Conservation (phyloP, 2,797 vertebrate species). For the Cirrhinus mrigala region DNA sequence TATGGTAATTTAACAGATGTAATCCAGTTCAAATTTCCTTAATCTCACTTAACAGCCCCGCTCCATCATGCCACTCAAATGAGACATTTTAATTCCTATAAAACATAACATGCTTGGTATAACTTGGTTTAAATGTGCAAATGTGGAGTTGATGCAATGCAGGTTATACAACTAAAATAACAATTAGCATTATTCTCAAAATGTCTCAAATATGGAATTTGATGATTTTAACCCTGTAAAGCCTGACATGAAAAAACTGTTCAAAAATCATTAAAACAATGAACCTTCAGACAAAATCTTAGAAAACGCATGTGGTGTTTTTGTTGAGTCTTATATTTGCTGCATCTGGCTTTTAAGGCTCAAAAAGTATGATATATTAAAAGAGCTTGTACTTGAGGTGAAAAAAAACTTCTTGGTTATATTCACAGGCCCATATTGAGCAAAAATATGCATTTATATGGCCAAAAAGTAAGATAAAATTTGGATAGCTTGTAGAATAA, state of each 20-base stretch:
- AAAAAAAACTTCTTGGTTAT: no score
- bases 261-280: no score
- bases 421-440: no score
- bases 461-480: no score
- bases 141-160: neutral
- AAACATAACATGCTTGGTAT: neutral
- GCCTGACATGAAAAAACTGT: no score
- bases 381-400: no score
- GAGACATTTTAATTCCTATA: conserved; percentile 14
- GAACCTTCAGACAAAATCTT: no score
- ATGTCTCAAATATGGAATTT: neutral
- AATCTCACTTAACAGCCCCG: conserved; percentile 70
- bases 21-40: conserved; percentile 77
- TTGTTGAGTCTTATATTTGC: neutral
- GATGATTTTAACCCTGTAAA: no score
- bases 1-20: conserved; percentile 70
- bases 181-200: neutral
- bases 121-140: neutral
- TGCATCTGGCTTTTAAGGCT: neutral
- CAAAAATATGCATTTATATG: no score
- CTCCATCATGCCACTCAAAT: conserved; percentile 70
- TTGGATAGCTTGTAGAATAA: no score
- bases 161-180: neutral
- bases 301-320: no score
- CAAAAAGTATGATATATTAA: neutral